Evolutionary conservation across 2,797 vertebrate genomes (phyloP).

Genomic region (Synaphobranchus kaupii): DNA sequence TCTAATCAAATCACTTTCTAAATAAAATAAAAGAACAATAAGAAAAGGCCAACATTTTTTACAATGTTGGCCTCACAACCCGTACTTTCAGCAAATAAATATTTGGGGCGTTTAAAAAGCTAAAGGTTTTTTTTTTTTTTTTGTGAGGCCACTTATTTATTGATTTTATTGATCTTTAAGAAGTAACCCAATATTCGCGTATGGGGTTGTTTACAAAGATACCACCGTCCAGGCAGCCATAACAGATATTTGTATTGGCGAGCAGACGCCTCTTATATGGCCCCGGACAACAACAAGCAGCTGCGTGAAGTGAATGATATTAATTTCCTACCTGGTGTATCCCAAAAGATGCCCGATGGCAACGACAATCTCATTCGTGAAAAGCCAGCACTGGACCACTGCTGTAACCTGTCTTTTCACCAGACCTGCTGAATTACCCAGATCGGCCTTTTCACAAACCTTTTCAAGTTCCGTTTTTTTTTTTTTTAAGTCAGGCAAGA

Average conservation of each 20-base stretch:
- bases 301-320: not conserved
- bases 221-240: not conserved
- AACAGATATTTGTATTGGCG: not conserved
- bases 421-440: no score
- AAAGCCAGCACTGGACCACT: no score
- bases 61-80: not conserved
- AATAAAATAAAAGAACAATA: no score
- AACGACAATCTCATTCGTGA: no score
- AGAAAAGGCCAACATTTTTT: no score
- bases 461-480: not conserved
- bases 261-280: not conserved
- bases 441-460: not conserved
- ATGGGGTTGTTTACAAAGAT: not conserved
- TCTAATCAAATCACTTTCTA: no score
- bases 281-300: not conserved
- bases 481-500: not conserved
- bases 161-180: no score
- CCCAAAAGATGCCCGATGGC: not conserved
- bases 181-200: no score
- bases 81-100: not conserved
- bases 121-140: not conserved
- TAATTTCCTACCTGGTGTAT: not conserved
- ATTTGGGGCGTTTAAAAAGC: not conserved
- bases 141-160: not conserved
- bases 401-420: no score